Conservation (phyloP, 2,888 invertebrate genomes). For the Mythimna loreyi region DNA sequence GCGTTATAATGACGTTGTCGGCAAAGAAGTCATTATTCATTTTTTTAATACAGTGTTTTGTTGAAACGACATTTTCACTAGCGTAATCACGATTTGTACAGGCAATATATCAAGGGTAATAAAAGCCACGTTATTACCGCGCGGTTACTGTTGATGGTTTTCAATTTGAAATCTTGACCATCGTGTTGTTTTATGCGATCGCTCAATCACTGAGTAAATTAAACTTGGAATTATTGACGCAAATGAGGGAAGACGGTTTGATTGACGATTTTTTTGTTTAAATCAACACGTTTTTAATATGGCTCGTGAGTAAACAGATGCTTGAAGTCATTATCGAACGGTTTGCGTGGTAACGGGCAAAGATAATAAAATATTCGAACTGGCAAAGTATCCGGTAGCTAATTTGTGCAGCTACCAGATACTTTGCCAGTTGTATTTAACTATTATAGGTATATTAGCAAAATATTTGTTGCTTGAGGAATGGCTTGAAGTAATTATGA, state of each 20-base stretch:
- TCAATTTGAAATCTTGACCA: constrained; percentile 88
- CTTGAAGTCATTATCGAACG: constrained; percentile 38
- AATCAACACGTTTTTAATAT: constrained; percentile 62
- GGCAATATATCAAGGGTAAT: constrained; percentile 87
- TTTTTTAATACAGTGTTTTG: constrained; percentile 90
- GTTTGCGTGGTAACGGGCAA: constrained; percentile 11
- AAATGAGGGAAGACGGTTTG: constrained; percentile 65
- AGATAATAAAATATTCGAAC: not conserved
- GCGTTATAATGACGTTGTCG: constrained; percentile 87
- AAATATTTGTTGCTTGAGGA: too few relatives aligned
- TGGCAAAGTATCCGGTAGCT: constrained; percentile 31
- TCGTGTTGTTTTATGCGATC: constrained; percentile 69
- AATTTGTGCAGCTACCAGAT: not conserved
- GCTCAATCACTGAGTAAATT: constrained; percentile 70
- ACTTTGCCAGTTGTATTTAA: too few relatives aligned
- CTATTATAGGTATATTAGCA: too few relatives aligned
- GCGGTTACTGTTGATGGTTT: constrained; percentile 84
- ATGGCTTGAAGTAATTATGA: too few relatives aligned
- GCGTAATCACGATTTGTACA: constrained; percentile 88
- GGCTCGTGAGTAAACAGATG: constrained; percentile 55
- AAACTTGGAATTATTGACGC: constrained; percentile 64
- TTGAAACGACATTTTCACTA: constrained; percentile 90
- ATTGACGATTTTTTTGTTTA: constrained; percentile 62
- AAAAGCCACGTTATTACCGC: constrained; percentile 82
- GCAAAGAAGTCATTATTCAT: constrained; percentile 90